These are phyloP conservation scores for Synergus umbraculus DNA, from an alignment of 2,888 invertebrate genomes.

Conservation along the genomic window DNA sequence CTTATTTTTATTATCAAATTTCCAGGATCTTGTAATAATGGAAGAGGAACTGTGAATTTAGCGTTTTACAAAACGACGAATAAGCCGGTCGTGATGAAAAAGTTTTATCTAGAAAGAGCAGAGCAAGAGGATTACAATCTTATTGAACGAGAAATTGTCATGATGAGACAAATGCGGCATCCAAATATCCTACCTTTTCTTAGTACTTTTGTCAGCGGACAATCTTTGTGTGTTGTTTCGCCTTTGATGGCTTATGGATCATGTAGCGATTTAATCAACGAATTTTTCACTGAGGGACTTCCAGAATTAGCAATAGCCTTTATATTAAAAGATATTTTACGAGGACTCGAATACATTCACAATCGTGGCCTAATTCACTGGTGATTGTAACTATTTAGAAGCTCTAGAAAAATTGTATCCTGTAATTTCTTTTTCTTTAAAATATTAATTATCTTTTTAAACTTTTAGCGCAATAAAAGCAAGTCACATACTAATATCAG, in stretches of 20 bases:
- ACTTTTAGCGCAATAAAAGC: slow-evolving; percentile 86
- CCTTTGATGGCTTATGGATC: slow-evolving; percentile 93
- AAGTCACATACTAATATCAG: slow-evolving; percentile 89
- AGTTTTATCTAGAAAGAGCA: slow-evolving; percentile 85
- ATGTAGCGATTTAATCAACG: slow-evolving; percentile 87
- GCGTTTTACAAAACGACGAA: slow-evolving; percentile 83
- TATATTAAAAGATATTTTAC: slow-evolving; percentile 87
- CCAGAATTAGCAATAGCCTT: slow-evolving; percentile 90
- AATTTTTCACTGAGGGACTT: slow-evolving; percentile 87
- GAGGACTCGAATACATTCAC: slow-evolving; percentile 91
- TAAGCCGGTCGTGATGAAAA: slow-evolving; percentile 86
- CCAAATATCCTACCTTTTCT: slow-evolving; percentile 87
- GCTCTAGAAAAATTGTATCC: neutral
- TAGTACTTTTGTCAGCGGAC: slow-evolving; percentile 87
- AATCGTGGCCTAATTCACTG: slow-evolving; percentile 91
- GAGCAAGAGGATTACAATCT: slow-evolving; percentile 82
- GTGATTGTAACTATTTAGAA: slow-evolving; percentile 73
- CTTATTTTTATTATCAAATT: neutral
- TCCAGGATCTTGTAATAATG: slow-evolving; percentile 84
- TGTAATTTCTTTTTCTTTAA: neutral
- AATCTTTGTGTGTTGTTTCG: slow-evolving; percentile 88
- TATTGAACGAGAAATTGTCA: slow-evolving; percentile 88
- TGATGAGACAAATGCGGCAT: slow-evolving; percentile 88
- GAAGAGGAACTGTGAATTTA: slow-evolving; percentile 84
- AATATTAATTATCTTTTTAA: neutral